A percentile compares a stretch with the other conserved stretches of the same genome.
These are phyloP conservation scores for Clamator glandarius DNA, from an alignment of 2,797 vertebrate species.

Conservation along the genomic window DNA sequence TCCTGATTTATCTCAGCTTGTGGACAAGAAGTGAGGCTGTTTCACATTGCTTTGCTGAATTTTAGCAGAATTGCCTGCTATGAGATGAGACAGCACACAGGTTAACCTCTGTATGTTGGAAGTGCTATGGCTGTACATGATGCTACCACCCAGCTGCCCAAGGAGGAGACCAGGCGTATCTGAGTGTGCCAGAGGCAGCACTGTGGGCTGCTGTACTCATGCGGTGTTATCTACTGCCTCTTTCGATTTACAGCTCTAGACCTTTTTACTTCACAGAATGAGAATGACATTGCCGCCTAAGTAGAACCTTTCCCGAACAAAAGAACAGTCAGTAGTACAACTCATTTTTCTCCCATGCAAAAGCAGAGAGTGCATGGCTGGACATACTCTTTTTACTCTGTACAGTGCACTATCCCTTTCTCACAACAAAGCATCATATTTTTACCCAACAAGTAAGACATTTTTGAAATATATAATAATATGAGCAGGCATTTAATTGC, in stretches of 20 bases:
- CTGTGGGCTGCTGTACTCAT: background rate
- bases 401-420: background rate
- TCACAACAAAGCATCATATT: background rate
- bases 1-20: conserved; percentile 16
- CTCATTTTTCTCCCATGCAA: background rate
- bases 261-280: background rate
- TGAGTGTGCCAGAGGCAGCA: background rate
- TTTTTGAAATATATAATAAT: background rate
- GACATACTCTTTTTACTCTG: background rate
- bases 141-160: background rate
- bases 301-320: background rate
- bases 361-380: background rate
- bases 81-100: background rate
- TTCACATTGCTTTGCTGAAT: background rate
- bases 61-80: background rate
- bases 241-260: background rate
- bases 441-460: background rate
- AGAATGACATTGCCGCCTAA: background rate
- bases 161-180: fast-evolving
- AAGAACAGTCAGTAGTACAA: background rate
- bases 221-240: background rate
- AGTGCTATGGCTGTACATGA: background rate
- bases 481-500: background rate
- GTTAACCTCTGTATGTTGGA: background rate
- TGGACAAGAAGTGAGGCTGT: background rate